Evolutionary conservation across 2,888 invertebrate genomes (phyloP).

Genomic region (Nemotelus nigrinus): DNA sequence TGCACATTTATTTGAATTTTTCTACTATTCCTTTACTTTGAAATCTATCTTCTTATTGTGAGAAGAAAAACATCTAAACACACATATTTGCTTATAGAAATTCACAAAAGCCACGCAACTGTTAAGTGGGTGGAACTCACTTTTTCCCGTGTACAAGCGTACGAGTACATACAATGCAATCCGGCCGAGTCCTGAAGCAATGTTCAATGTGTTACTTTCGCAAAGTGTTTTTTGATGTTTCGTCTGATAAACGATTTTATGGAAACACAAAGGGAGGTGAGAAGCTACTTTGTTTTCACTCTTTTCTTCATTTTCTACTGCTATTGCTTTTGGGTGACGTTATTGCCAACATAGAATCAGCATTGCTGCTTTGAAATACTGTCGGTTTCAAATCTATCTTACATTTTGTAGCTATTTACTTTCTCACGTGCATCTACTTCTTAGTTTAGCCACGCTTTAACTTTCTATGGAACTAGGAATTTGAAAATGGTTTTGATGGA

Average conservation of each 20-base stretch:
- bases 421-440: no score
- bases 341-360: no score
- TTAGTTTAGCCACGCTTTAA: no score
- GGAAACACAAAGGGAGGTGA: conserved; percentile 7
- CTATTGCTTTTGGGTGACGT: background rate
- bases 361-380: no score
- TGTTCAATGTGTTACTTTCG: conserved; percentile 37
- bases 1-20: no score
- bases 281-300: conserved; percentile 14
- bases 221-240: conserved; percentile 49
- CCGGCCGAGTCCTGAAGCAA: background rate
- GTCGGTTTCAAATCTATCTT: no score
- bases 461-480: no score
- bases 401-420: no score
- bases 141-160: background rate
- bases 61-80: no score
- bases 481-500: no score
- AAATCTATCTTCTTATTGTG: no score
- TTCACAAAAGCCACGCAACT: background rate
- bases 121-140: conserved; percentile 23
- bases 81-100: background rate
- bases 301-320: background rate
- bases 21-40: no score
- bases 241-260: conserved; percentile 42
- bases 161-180: background rate